A percentile compares a stretch with the other conserved stretches of the same genome.
Conservation (phyloP, 2,888 invertebrate genomes). For the Empis livida region DNA sequence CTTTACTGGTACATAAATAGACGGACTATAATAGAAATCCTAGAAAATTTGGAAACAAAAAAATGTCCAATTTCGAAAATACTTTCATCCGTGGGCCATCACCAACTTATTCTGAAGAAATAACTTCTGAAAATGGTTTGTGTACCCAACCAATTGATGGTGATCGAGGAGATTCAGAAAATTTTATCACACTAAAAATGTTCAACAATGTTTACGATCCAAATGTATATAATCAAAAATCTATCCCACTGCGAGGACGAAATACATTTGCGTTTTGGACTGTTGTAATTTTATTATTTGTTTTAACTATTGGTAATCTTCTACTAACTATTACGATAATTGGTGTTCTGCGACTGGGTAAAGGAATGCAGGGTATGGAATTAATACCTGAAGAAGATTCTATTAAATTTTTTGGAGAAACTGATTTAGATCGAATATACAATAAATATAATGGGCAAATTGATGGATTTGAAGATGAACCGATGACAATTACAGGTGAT, state of each 20-base stretch:
- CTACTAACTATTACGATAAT: constrained; percentile 68
- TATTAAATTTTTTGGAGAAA: constrained; percentile 64
- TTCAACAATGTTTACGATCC: constrained; percentile 20
- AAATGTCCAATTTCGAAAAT: constrained; percentile 23
- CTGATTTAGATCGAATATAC: constrained; percentile 65
- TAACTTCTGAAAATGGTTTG: constrained; percentile 26
- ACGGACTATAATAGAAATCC: too few relatives aligned
- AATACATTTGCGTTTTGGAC: constrained; percentile 65
- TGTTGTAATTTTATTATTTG: constrained; percentile 52
- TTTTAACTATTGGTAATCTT: constrained; percentile 67
- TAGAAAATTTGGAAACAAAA: background rate
- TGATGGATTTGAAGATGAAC: constrained; percentile 43
- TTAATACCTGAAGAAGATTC: constrained; percentile 59
- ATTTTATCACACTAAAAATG: constrained; percentile 2
- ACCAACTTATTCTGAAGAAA: constrained; percentile 32
- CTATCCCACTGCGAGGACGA: constrained; percentile 20
- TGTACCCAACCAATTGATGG: constrained; percentile 16
- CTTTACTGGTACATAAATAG: too few relatives aligned
- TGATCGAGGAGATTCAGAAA: constrained; percentile 11
- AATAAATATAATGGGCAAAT: constrained; percentile 53
- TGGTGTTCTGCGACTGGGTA: constrained; percentile 64
- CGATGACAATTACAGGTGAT: constrained; percentile 37
- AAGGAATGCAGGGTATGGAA: constrained; percentile 77
- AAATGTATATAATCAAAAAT: constrained; percentile 16
- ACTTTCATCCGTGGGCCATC: constrained; percentile 31